A percentile compares a stretch with the other conserved stretches of the same genome.
phyloP scores from a whole-genome alignment of 1,140 invertebrate genomes.

The Neelides sp. region DNA sequence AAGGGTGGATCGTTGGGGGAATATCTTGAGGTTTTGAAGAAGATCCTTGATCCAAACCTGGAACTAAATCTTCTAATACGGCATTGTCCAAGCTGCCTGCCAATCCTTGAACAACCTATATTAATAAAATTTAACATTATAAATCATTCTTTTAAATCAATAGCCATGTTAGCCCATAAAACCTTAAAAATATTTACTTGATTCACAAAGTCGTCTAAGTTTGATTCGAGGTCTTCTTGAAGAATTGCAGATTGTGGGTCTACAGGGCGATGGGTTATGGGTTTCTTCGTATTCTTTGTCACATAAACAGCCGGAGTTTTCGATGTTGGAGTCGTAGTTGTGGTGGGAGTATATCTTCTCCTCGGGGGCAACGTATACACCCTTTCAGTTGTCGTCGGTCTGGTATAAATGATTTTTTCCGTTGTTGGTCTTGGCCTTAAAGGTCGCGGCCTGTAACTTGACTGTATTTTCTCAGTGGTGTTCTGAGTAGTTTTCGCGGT shows the following conservation, averaged over 20 bases:
- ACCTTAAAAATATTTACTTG: constrained; percentile 13
- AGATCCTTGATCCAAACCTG: constrained; percentile 4
- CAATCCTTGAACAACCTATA: constrained; percentile 30
- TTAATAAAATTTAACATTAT: neutral
- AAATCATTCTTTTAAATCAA: neutral
- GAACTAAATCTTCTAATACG: constrained; percentile 26
- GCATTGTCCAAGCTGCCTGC: constrained; percentile 27
- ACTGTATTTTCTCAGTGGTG: too few relatives aligned
- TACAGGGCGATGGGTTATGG: too few relatives aligned
- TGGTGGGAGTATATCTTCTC: neutral
- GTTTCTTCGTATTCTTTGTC: constrained; percentile 32
- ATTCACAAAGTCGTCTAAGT: constrained; percentile 31
- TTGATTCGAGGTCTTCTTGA: constrained; percentile 26
- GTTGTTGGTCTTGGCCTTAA: constrained; percentile 10
- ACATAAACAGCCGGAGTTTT: constrained; percentile 29
- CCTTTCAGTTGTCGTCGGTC: constrained; percentile 7
- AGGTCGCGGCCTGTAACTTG: too few relatives aligned
- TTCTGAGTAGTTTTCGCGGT: too few relatives aligned
- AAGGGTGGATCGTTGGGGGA: constrained; percentile 22
- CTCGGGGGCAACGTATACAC: constrained; percentile 5
- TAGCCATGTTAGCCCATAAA: neutral
- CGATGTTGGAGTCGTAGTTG: constrained; percentile 20
- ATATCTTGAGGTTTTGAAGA: neutral
- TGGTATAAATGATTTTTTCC: neutral
- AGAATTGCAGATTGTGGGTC: constrained; percentile 9